Base-by-base conservation (phyloP, 2,888 invertebrate species). In the Trilocha varians region DNA sequence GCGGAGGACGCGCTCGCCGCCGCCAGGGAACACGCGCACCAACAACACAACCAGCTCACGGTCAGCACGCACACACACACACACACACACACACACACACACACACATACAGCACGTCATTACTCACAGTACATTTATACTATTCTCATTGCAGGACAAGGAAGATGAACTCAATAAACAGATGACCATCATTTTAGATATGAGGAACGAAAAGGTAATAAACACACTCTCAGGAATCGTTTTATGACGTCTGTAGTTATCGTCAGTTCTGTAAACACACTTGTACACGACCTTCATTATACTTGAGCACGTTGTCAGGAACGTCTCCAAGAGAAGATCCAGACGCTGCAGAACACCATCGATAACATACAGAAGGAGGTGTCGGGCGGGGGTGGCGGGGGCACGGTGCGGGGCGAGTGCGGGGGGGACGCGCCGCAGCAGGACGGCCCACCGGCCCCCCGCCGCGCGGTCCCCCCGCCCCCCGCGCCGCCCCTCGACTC, bases 321-420 rank as follows among this genome's bases (percentile, higher is more conserved):
- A 35, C 66, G 69, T 8, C 62, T 79, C 13, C 67, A 69, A 40
- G 61, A 68, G 18, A 65, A 62, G 45, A 68, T 77, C 41, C 52
- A 59, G 41, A 55, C 52, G 33, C 70, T 75, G 74, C 70, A 70
- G 58, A 57, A 52, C 48, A 75, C 62, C 11, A 75, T 79, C 36
- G 74, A 73, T 54, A 78, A 76, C 49, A 66, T 78, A 16, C 73
- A 74, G 57, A 73, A 75, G 56, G 76, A 78, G 59, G 53, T 78
- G 45, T 64, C 67, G 2, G 13, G 15, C 36, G 13, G 36, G 16
- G 38, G 14, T 38, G 13, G 38, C 14, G 17, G 17, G 11, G 9
- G 42, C 52, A 53, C 49, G 46, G 46, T 15, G 44, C 40, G 36
- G 57, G 61, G 11, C 51, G 53, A 39, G 34, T 42, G 18, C 52